A percentile compares a stretch with the other conserved stretches of the same genome.
Conservation (phyloP, 2,888 invertebrate genomes). For the Linyphia triangularis region DNA sequence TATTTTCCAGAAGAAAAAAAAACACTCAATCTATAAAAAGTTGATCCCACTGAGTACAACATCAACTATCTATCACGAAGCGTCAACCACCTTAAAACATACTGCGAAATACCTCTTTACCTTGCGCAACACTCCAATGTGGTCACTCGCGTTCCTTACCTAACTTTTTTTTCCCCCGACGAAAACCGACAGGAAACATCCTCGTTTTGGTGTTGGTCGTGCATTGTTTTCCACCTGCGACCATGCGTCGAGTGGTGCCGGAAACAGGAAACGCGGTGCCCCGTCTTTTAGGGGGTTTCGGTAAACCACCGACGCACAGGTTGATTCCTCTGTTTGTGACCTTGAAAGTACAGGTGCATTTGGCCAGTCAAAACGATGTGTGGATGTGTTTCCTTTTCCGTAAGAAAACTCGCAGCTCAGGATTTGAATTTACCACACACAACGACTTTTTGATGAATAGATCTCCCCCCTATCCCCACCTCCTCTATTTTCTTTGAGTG, state of each 20-base stretch:
- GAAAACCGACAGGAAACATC: constrained; percentile 58
- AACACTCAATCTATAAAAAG: too few relatives aligned
- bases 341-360: constrained; percentile 70
- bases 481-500: too few relatives aligned
- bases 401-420: too few relatives aligned
- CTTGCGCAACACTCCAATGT: background rate
- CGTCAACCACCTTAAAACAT: background rate
- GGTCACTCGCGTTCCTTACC: constrained; percentile 3
- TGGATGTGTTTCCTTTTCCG: background rate
- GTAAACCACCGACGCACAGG: constrained; percentile 64
- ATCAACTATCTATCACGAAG: background rate
- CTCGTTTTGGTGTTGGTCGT: constrained; percentile 49
- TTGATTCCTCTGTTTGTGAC: constrained; percentile 45
- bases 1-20: too few relatives aligned
- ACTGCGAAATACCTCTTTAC: background rate
- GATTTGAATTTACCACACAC: too few relatives aligned
- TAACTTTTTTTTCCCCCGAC: background rate
- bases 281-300: constrained; percentile 18
- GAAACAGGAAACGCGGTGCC: constrained; percentile 67
- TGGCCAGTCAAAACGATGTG: background rate
- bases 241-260: constrained; percentile 59
- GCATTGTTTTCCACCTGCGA: constrained; percentile 21
- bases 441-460: too few relatives aligned
- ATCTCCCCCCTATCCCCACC: too few relatives aligned
- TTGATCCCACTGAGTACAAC: too few relatives aligned